These are phyloP conservation scores for Dinocampus coccinellae DNA, from an alignment of 2,888 invertebrate species.

Conservation along the genomic window DNA sequence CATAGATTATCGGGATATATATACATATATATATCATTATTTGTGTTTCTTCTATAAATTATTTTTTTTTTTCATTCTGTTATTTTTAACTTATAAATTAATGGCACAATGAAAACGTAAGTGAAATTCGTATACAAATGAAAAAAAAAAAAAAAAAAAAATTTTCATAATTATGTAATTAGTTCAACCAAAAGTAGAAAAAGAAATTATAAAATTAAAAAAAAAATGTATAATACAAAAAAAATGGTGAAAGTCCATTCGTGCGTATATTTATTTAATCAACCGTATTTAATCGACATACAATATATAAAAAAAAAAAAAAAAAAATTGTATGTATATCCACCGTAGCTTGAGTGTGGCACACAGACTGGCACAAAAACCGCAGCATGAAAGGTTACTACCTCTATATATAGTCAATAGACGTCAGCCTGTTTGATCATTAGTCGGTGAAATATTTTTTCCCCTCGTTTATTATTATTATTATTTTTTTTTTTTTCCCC, in stretches of 20 bases:
- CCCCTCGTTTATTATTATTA: neutral
- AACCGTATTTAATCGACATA: neutral
- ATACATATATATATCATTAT: neutral
- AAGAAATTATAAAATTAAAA: too few species aligned
- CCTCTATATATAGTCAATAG: neutral
- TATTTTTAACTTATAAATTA: too few species aligned
- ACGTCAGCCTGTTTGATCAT: neutral
- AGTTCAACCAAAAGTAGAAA: too few species aligned
- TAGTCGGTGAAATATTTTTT: neutral
- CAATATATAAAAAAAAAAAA: too few species aligned
- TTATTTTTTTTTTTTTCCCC: neutral
- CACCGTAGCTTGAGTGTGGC: neutral
- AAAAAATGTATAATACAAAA: neutral
- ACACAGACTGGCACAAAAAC: neutral
- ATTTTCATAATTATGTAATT: neutral
- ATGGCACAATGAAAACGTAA: too few species aligned
- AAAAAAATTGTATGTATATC: neutral
- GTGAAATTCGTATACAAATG: too few species aligned
- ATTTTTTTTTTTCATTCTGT: too few species aligned
- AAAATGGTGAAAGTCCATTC: neutral
- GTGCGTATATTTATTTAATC: neutral
- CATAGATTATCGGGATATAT: constrained; percentile 5
- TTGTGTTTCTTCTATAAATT: neutral
- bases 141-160: constrained; percentile 9
- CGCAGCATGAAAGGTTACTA: neutral